Base-by-base conservation (phyloP, 2,113 vertebrate species). In the Tupaia tana region DNA sequence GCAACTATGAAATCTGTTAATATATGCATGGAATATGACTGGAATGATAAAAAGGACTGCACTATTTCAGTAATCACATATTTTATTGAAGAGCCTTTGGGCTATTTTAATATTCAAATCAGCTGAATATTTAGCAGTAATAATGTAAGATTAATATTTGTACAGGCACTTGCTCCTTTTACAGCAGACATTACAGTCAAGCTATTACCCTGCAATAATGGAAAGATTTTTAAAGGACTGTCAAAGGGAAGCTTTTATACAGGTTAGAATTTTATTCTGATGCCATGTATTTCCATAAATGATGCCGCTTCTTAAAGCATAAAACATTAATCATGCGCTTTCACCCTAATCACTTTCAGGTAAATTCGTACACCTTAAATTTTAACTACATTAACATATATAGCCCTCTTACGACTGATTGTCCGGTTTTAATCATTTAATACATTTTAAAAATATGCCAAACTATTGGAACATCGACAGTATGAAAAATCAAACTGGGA, bases 81-180 rank as follows among this genome's bases (percentile, higher is more conserved):
- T 94, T 96, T 97, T 74, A 90, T 90, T 89, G 96, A 97, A 95
- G 61, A 94, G 13, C 92, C 98, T 95, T 64, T 85, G 66, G 92
- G 86, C 93, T 90, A 90, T 97, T 96, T 94, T 84, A 95, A 90
- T 73, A 97, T 91, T 97, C 96, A 95, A 92, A 95, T 94, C 96
- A 96, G 94, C 29, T 67, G 58, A 90, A 95, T 96, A 79, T 94
- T 88, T 96, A 94, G 93, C 31, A 83, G 81, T 95, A 96, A 97
- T 95, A 96, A 96, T 94, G 82, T 92, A 95, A 81, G 95, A 97
- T 94, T 97, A 98, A 97, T 97, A 97, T 98, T 96, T 98, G 95
- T 92, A 94, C 95, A 97, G 93, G 80, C 90, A 95, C 86, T 89
- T 87, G 70, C 59, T 81, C 69, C 94, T 94, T 98, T 92, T 96